These are phyloP conservation scores for Sweltsa coloradensis DNA, from an alignment of 1,140 invertebrate genomes.

Conservation along the genomic window DNA sequence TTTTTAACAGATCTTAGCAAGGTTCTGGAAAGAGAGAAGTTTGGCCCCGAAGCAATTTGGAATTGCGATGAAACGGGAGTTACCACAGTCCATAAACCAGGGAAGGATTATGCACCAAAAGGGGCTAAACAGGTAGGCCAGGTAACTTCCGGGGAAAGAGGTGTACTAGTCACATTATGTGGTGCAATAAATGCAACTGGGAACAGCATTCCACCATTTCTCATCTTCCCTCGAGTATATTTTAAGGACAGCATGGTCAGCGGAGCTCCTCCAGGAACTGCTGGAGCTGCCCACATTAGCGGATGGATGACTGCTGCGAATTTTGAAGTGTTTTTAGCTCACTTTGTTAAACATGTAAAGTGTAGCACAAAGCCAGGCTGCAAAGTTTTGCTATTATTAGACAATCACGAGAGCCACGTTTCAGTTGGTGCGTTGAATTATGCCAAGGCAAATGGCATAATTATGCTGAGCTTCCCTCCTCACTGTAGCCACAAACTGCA, in stretches of 20 bases:
- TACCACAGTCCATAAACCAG: too few relatives aligned
- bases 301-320: conserved; percentile 34
- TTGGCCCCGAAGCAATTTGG: neutral
- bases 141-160: neutral
- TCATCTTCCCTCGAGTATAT: conserved; percentile 27
- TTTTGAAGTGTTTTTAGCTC: conserved; percentile 29
- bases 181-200: conserved; percentile 1
- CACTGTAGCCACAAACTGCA: conserved; percentile 25
- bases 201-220: conserved; percentile 14
- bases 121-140: too few relatives aligned
- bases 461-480: conserved; percentile 14
- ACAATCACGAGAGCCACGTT: conserved; percentile 17
- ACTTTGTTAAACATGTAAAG: conserved; percentile 25
- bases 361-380: too few relatives aligned
- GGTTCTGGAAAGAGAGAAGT: neutral
- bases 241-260: conserved; percentile 28
- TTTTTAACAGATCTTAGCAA: neutral
- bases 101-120: too few relatives aligned
- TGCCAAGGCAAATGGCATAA: conserved; percentile 10
- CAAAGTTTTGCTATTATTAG: conserved; percentile 16
- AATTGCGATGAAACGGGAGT: too few relatives aligned
- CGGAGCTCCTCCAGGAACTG: conserved; percentile 28
- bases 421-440: conserved; percentile 5
- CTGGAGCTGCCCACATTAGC: conserved; percentile 27
- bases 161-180: neutral